Evolutionary conservation across 1,140 invertebrate genomes (phyloP).

Genomic region (Wiebesia pumilae): DNA sequence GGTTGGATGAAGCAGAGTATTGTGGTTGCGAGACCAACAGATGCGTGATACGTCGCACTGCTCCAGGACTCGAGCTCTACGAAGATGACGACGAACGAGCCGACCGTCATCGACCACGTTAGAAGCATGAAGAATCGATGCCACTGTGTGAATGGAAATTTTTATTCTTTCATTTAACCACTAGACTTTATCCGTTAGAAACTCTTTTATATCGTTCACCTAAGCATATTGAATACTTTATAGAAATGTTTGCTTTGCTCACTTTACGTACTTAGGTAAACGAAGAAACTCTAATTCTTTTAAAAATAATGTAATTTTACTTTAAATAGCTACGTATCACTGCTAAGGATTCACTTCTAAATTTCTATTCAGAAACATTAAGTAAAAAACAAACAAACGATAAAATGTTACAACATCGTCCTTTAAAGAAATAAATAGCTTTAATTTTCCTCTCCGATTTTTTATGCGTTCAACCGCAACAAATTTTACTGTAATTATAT

Average conservation of each 20-base stretch:
- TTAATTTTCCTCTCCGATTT: too few species aligned
- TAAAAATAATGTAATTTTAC: not conserved
- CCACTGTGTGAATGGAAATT: constrained; percentile 78
- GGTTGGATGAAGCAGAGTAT: constrained; percentile 91
- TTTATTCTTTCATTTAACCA: not conserved
- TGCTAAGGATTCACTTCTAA: too few species aligned
- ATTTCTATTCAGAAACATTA: too few species aligned
- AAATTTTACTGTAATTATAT: too few species aligned
- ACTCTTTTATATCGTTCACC: not conserved
- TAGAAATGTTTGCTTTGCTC: not conserved
- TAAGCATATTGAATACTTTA: not conserved
- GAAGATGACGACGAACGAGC: constrained; percentile 88
- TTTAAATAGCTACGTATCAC: not conserved
- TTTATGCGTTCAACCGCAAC: too few species aligned
- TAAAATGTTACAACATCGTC: too few species aligned
- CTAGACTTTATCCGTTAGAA: not conserved
- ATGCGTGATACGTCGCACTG: constrained; percentile 85
- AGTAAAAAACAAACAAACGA: too few species aligned
- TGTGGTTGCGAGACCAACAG: constrained; percentile 85
- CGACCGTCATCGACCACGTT: constrained; percentile 86
- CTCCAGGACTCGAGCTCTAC: constrained; percentile 88
- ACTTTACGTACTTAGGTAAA: not conserved
- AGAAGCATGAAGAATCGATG: constrained; percentile 90
- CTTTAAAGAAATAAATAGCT: too few species aligned
- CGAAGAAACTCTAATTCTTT: not conserved